These are phyloP conservation scores for Metallyticus violacea DNA, from an alignment of 2,888 invertebrate species.

Conservation along the genomic window DNA sequence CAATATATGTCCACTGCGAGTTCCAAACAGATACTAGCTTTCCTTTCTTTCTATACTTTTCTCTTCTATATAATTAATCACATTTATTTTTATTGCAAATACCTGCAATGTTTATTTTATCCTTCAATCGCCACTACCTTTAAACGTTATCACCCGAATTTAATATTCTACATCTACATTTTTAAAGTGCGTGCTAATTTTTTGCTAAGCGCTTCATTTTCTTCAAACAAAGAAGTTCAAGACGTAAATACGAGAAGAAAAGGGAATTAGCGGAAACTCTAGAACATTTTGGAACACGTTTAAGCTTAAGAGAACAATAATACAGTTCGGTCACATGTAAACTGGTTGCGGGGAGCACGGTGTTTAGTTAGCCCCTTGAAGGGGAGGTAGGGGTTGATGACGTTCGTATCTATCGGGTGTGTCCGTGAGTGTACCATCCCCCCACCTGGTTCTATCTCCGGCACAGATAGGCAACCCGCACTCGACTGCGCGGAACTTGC, in stretches of 20 bases:
- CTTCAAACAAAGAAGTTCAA: neutral
- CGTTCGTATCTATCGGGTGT: neutral
- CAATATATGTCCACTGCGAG: neutral
- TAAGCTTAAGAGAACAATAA: neutral
- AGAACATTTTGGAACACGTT: neutral
- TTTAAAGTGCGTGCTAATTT: neutral
- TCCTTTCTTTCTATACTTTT: neutral
- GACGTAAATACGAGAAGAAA: neutral
- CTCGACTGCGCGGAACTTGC: conserved; percentile 3
- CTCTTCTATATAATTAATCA: neutral
- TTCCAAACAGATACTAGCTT: neutral
- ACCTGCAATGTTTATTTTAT: neutral
- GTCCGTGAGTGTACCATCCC: neutral
- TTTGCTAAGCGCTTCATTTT: neutral
- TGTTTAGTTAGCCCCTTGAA: neutral
- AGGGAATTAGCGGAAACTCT: neutral
- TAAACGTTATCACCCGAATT: neutral
- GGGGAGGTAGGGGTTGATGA: neutral
- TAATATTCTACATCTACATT: neutral
- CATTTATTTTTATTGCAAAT: neutral
- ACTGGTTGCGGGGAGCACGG: neutral
- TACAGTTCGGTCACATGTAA: neutral
- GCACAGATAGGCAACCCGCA: conserved; percentile 8
- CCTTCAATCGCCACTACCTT: neutral
- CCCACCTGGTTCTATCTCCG: neutral